Conservation (phyloP, 2,113 vertebrate species). For the Calyptommatus sinebrachiatus region DNA sequence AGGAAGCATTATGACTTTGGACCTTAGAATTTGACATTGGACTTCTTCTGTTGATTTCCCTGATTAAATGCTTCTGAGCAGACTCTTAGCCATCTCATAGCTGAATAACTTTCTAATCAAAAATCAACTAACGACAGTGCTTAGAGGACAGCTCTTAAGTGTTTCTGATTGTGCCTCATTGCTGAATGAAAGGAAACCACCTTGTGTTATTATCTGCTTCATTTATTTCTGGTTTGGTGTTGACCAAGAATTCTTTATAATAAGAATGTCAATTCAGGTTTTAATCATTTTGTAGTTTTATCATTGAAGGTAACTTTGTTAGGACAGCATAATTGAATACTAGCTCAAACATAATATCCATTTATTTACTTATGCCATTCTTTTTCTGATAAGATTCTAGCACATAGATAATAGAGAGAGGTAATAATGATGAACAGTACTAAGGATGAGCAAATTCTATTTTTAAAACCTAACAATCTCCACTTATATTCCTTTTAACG, state of each 20-base stretch:
- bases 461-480: conserved; percentile 13
- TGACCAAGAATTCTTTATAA: conserved; percentile 26
- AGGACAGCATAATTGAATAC: conserved; percentile 23
- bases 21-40: conserved; percentile 30
- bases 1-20: conserved; percentile 41
- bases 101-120: conserved; percentile 53
- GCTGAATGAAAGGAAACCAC: conserved; percentile 45
- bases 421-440: conserved; percentile 7
- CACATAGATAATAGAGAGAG: conserved; percentile 6
- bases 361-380: neutral
- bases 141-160: conserved; percentile 47
- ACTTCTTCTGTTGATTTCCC: conserved; percentile 59
- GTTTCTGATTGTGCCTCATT: conserved; percentile 43
- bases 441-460: neutral
- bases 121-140: conserved; percentile 51
- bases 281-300: conserved; percentile 32
- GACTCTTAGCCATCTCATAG: conserved; percentile 43
- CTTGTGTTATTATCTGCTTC: conserved; percentile 45
- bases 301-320: conserved; percentile 46
- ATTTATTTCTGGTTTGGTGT: conserved; percentile 57
- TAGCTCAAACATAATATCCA: conserved; percentile 1
- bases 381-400: conserved; percentile 13
- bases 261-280: conserved; percentile 36
- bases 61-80: conserved; percentile 57
- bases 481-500: conserved; percentile 12